Evolutionary conservation across 2,113 vertebrate genomes (phyloP), one percentile per base, ranked within the genome.

Genomic region (Heloderma charlesbogerti): DNA sequence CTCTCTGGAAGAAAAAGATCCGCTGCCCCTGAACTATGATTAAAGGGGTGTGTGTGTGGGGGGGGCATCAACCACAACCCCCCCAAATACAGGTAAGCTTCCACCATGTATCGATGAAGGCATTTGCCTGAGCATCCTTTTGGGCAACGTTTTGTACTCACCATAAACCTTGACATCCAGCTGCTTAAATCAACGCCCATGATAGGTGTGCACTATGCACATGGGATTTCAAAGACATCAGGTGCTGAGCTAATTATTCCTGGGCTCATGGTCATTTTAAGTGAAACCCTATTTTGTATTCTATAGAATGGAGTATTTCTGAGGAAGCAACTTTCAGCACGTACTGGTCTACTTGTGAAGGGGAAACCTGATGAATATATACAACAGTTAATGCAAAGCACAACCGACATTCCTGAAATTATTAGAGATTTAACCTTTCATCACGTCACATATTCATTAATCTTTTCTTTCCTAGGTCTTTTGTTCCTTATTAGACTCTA

Each of bases 231-330:
- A 27, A 89, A 89, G 75, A 93, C 37, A 45, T 72, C 67, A 25
- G 13, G 84, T 22, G 93, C 91, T 43, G 84, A 66, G 66, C 86
- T 91, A 91, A 91, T 93, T 92, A 93, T 91, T 93, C 48, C 40
- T 90, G 66, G 69, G 88, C 91, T 94, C 90, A 88, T 90, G 89
- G 83, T 71, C 43, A 51, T 27, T 51, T 88, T 82, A 83, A 90
- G 63, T 63, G 75, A 82, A 81, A 81, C 54, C 83, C 69, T 92
- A 37, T 90, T 90, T 43, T 80, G 81, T 86, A 66, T 90, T 60
- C 71, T 63, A 84, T 84, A 88, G 88, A 94, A 94, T 81, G 84
- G 86, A 86, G 88, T 88, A 54, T 86, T 94, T 94, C 88, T 92
- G 34, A 90, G 83, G 67, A 86, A 89, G 54, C 27, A 82, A 91